phyloP scores from a whole-genome alignment of 2,888 invertebrate genomes.

The Stratiomys singularior region DNA sequence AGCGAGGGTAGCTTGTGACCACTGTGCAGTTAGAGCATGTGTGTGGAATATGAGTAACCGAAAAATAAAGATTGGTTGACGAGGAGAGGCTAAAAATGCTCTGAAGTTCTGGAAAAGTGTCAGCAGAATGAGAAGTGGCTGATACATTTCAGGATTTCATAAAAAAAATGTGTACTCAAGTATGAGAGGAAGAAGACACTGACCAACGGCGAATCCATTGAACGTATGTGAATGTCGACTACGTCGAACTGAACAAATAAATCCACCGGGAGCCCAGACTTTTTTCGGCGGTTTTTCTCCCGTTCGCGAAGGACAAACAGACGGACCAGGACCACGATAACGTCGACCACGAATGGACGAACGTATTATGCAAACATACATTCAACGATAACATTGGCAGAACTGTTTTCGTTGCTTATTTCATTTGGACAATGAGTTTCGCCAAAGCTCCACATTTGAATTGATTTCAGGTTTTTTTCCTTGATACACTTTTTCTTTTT shows the following conservation, averaged over 20 bases:
- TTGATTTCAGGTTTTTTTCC: conserved; percentile 47
- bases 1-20: conserved; percentile 7
- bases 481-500: conserved; percentile 31
- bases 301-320: conserved; percentile 44
- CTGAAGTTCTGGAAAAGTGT: conserved; percentile 31
- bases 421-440: conserved; percentile 52
- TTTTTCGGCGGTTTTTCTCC: conserved; percentile 48
- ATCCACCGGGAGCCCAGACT: conserved; percentile 50
- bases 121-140: conserved; percentile 14
- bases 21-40: background rate
- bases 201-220: conserved; percentile 1
- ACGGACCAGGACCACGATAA: conserved; percentile 29
- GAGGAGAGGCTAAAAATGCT: background rate
- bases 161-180: conserved; percentile 4
- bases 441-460: conserved; percentile 50
- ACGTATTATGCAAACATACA: conserved; percentile 44
- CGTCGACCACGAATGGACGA: conserved; percentile 31
- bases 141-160: background rate
- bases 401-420: conserved; percentile 52
- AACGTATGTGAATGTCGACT: conserved; percentile 50
- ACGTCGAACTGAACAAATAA: conserved; percentile 53
- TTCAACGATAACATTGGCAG: conserved; percentile 46
- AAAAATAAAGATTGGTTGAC: conserved; percentile 29
- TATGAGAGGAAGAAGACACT: conserved; percentile 27
- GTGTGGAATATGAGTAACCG: background rate